Evolutionary conservation across 2,113 vertebrate species (phyloP).

Genomic region (Origma solitaria): DNA sequence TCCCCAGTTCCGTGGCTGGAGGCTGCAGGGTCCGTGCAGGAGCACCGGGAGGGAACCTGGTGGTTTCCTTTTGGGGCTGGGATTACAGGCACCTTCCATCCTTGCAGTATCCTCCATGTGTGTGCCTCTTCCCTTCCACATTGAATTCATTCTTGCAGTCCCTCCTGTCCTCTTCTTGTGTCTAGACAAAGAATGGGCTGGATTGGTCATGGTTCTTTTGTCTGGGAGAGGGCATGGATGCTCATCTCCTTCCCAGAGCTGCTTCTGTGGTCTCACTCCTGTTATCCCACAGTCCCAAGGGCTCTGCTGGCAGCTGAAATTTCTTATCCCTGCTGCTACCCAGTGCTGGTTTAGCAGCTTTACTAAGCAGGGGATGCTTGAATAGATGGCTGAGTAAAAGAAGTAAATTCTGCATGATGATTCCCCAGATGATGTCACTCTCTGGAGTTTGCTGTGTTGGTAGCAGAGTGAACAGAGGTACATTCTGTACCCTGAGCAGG

Average conservation of each 20-base stretch:
- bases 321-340: background rate
- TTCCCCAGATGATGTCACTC: background rate
- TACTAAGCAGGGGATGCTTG: background rate
- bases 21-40: background rate
- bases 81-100: background rate
- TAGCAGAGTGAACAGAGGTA: background rate
- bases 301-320: background rate
- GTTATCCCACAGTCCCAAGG: background rate
- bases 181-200: background rate
- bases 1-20: background rate
- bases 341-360: background rate
- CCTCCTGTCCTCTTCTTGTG: background rate
- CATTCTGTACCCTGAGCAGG: background rate
- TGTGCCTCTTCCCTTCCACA: background rate
- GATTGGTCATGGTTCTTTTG: background rate
- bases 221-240: background rate
- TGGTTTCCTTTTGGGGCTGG: background rate
- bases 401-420: background rate
- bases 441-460: rapidly evolving
- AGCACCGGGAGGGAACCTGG: rapidly evolving
- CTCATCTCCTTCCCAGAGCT: background rate
- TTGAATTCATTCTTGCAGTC: background rate
- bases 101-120: background rate
- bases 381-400: background rate
- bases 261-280: background rate